These are phyloP conservation scores for Idaea biselata DNA, from an alignment of 2,888 invertebrate genomes.

Conservation along the genomic window DNA sequence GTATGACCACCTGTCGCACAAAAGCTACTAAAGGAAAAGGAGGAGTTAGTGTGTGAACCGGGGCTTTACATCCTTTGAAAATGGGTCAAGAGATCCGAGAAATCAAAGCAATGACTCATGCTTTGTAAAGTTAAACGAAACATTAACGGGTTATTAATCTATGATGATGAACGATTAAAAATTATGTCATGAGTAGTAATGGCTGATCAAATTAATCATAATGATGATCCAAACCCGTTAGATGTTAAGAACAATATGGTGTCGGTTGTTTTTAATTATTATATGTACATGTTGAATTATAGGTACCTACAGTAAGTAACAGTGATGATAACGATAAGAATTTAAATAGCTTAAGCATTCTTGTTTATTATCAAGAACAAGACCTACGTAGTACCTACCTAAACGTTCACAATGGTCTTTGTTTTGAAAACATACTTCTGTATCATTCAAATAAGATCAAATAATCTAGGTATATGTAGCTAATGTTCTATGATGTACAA, in stretches of 20 bases:
- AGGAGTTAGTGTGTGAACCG: constrained; percentile 18
- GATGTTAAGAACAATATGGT: background rate
- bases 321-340: constrained; percentile 3
- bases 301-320: background rate
- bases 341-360: constrained; percentile 8
- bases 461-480: background rate
- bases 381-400: background rate
- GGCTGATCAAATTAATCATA: background rate
- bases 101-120: constrained; percentile 5
- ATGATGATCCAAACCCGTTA: background rate
- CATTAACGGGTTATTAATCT: background rate
- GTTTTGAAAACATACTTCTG: constrained; percentile 16
- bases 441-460: constrained; percentile 4
- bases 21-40: constrained; percentile 37
- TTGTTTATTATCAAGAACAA: constrained; percentile 7
- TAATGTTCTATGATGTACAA: background rate
- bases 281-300: too few species aligned
- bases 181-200: background rate
- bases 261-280: background rate
- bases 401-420: constrained; percentile 15
- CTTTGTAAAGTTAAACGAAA: constrained; percentile 2
- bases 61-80: constrained; percentile 17
- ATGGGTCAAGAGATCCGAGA: constrained; percentile 14
- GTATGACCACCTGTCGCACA: constrained; percentile 49
- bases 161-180: background rate